These are phyloP conservation scores for Egretta garzetta DNA, from an alignment of 2,113 vertebrate genomes.

Conservation along the genomic window DNA sequence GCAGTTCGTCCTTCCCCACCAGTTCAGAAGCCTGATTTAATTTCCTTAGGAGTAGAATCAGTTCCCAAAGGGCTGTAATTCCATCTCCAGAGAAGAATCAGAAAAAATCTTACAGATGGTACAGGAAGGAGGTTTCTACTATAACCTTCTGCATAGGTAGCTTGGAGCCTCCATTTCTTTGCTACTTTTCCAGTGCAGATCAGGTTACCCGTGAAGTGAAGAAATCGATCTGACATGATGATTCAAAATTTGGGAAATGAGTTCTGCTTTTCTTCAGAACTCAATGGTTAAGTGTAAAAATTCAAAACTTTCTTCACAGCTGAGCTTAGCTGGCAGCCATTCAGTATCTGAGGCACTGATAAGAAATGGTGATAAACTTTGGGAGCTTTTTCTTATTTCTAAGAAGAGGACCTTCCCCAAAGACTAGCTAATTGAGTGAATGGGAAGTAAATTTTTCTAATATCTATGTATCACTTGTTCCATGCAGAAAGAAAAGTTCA, in stretches of 20 bases:
- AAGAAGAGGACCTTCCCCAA: background rate
- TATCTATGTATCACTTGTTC: background rate
- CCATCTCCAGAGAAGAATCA: background rate
- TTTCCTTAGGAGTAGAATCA: background rate
- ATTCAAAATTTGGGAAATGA: background rate
- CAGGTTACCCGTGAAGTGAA: background rate
- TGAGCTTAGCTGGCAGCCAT: background rate
- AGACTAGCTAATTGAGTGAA: background rate
- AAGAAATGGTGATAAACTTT: background rate
- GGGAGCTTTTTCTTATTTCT: background rate
- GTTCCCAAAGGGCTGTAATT: background rate
- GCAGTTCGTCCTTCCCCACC: background rate
- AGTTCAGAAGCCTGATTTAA: background rate
- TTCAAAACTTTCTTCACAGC: background rate
- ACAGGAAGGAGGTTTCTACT: background rate
- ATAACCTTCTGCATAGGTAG: background rate
- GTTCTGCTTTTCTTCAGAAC: background rate
- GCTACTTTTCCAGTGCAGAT: background rate
- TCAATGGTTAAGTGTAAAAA: background rate
- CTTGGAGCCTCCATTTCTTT: background rate
- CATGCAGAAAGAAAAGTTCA: background rate
- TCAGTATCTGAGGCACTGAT: fast-evolving
- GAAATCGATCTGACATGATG: background rate
- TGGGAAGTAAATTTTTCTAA: background rate
- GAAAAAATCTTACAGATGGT: background rate